phyloP scores from a whole-genome alignment of 2,888 invertebrate genomes.

The Oxytorus armatus region DNA sequence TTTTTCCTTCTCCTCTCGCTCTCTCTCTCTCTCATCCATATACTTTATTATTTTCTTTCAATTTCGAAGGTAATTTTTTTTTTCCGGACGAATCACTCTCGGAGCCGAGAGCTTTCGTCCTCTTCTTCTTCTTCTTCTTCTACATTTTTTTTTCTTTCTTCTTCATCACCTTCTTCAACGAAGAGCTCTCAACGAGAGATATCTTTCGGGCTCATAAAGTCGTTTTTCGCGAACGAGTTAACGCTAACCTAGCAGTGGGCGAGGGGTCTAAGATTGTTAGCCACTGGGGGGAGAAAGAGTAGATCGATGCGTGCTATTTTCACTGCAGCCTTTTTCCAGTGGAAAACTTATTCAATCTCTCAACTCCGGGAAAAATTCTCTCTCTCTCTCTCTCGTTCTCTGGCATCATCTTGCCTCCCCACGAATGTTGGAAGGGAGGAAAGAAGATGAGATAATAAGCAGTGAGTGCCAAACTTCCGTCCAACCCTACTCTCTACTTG shows the following conservation, averaged over 20 bases:
- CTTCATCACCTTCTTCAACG: slow-evolving; percentile 23
- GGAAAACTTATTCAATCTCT: slow-evolving; percentile 58
- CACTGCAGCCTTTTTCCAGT: slow-evolving; percentile 40
- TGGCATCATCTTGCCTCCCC: not conserved
- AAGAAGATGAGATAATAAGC: slow-evolving; percentile 48
- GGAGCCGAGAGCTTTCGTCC: slow-evolving; percentile 29
- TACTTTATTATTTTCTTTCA: slow-evolving; percentile 59
- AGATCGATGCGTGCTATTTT: slow-evolving; percentile 40
- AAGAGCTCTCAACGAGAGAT: slow-evolving; percentile 56
- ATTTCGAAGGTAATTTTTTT: slow-evolving; percentile 51
- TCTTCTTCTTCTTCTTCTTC: slow-evolving; percentile 32
- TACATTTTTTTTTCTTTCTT: slow-evolving; percentile 12
- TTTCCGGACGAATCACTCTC: slow-evolving; percentile 65
- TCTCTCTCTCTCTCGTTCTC: not conserved
- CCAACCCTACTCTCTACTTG: slow-evolving; percentile 15
- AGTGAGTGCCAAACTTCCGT: slow-evolving; percentile 46
- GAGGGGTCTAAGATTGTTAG: slow-evolving; percentile 40
- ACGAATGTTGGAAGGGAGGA: slow-evolving; percentile 12
- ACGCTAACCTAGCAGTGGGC: slow-evolving; percentile 41
- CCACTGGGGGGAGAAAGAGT: slow-evolving; percentile 3
- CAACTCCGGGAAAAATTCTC: slow-evolving; percentile 36
- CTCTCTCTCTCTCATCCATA: slow-evolving; percentile 30
- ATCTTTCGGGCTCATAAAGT: slow-evolving; percentile 64
- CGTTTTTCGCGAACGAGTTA: slow-evolving; percentile 59
- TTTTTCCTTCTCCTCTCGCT: slow-evolving; percentile 28